A percentile compares a stretch with the other conserved stretches of the same genome.
phyloP scores from a whole-genome alignment of 2,113 vertebrate genomes.

The Hystrix cristata region DNA sequence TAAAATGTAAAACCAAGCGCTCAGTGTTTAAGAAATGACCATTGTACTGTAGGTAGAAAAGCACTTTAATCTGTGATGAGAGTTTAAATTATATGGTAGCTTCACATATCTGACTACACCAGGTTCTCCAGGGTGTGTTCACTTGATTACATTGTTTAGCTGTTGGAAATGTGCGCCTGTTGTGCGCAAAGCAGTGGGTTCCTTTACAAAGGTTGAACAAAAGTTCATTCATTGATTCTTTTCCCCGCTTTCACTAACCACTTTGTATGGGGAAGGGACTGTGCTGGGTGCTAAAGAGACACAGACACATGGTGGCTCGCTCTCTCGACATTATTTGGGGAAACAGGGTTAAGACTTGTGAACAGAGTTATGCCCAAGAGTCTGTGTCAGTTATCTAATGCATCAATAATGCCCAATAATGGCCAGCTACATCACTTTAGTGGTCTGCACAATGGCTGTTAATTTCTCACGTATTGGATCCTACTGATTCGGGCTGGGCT shows the following conservation, averaged over 20 bases:
- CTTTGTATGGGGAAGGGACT: not conserved
- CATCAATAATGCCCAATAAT: not conserved
- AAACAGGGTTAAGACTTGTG: not conserved
- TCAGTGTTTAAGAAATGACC: constrained; percentile 50
- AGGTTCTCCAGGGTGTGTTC: constrained; percentile 38
- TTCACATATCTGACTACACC: constrained; percentile 48
- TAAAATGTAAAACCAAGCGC: constrained; percentile 32
- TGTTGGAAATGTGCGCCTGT: constrained; percentile 39
- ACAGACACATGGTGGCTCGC: not conserved
- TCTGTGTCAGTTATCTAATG: not conserved
- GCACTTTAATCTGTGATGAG: constrained; percentile 53
- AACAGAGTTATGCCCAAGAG: not conserved
- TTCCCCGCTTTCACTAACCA: not conserved
- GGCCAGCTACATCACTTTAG: not conserved
- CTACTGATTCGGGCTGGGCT: not conserved
- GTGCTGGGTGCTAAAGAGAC: not conserved
- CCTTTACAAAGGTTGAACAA: constrained; percentile 64
- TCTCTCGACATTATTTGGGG: not conserved
- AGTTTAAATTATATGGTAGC: constrained; percentile 53
- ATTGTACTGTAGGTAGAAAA: constrained; percentile 31
- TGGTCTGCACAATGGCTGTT: not conserved
- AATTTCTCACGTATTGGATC: not conserved
- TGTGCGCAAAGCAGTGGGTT: not conserved
- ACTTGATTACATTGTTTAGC: constrained; percentile 71
- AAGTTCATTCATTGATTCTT: constrained; percentile 66